Base-by-base conservation (phyloP, 2,113 vertebrate species). In the Alectura lathami region DNA sequence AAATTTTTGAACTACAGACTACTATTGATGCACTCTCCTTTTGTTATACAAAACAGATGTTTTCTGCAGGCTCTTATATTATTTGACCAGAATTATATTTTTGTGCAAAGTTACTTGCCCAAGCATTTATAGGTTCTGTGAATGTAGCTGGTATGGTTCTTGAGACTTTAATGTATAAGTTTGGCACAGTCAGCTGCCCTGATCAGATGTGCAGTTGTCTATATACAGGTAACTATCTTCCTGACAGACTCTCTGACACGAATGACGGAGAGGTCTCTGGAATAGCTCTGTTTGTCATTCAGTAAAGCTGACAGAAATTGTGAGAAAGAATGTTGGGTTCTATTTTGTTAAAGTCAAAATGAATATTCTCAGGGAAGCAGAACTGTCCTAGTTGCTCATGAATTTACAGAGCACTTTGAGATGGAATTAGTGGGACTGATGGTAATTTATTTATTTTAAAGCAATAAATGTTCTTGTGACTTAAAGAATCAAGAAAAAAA, bases 341-440 rank as follows among this genome's bases (percentile, higher is more conserved):
- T 6, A 9, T 21, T 62, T 84, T 8, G 10, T 81, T 89, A 21
- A 86, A 69, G 27, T 74, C 13, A 14, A 11, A 83, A 36, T 14
- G 78, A 34, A 26, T 30, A 30, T 54, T 62, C 9, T 12, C 6
- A 50, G 27, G 84, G 24, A 87, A 59, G 20, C 5, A 45, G 16
- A 70, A 48, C 20, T 78, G 64, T 74, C 14, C 23, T 0, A 0
- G 4, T 54, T 3, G 12, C 29, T 88, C 22, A 40, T 50, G 27
- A 67, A 24, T 90, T 83, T 75, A 29, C 5, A 5, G 29, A 47
- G 51, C 64, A 72, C n/a, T 63, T 54, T 89, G 4, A 66, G 21
- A 60, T 8, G 60, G 62, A 81, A 82, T 36, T 51, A 62, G 6
- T 45, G 20, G 4, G n/a, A n/a, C n/a, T n/a, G n/a, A n/a, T n/a